Percentiles rank a stretch among this genome's conserved stretches.
Conservation (phyloP, 1,140 invertebrate genomes). For the Euura lappo region DNA sequence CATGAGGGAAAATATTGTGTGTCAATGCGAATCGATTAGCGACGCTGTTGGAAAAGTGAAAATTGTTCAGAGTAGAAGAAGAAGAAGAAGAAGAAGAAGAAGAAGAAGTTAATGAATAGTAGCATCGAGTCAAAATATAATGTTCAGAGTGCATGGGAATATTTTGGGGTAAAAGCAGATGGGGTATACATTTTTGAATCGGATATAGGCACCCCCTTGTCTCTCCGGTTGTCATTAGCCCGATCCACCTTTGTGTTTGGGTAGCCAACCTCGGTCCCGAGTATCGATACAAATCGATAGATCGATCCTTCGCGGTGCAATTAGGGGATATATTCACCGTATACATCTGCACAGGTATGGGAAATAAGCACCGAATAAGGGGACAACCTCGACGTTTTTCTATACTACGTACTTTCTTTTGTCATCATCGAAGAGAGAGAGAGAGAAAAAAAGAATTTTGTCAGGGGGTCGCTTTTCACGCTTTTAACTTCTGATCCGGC, state of each 20-base stretch:
- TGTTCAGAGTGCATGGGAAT: conserved; percentile 35
- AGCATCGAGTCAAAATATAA: not conserved
- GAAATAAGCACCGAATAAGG: too few relatives aligned
- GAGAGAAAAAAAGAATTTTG: not conserved
- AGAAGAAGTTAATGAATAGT: not conserved
- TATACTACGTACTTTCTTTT: too few relatives aligned
- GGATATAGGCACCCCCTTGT: conserved; percentile 37
- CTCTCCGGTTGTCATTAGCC: conserved; percentile 42
- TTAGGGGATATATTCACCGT: conserved; percentile 7
- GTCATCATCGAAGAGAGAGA: too few relatives aligned
- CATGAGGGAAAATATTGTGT: not conserved
- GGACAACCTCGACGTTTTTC: too few relatives aligned
- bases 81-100: too few relatives aligned
- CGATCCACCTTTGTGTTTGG: conserved; percentile 29
- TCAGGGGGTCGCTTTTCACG: not conserved
- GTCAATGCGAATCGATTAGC: not conserved
- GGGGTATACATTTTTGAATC: conserved; percentile 25
- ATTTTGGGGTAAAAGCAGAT: conserved; percentile 43
- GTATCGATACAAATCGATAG: conserved; percentile 39
- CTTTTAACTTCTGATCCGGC: too few relatives aligned
- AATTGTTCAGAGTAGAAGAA: too few relatives aligned
- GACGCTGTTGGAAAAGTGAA: not conserved
- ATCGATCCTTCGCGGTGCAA: conserved; percentile 25
- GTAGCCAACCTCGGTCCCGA: conserved; percentile 18
- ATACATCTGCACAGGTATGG: not conserved